These are phyloP conservation scores for Torymus texanus DNA, from an alignment of 2,888 invertebrate genomes.

Conservation along the genomic window DNA sequence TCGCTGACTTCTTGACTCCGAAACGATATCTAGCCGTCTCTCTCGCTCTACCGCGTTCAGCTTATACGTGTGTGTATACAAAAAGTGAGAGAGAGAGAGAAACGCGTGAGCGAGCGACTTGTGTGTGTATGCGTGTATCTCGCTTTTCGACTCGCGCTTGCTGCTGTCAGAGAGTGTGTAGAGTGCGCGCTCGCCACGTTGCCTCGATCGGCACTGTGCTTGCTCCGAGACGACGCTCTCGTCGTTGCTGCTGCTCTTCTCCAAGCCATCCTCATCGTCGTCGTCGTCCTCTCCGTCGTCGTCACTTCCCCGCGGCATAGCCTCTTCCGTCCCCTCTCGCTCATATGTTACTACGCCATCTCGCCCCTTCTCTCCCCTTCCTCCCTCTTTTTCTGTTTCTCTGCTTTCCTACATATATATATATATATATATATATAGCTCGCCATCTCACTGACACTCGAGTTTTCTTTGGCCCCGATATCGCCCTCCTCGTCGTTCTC, in stretches of 20 bases:
- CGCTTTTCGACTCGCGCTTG: conserved; percentile 17
- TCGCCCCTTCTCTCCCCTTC: conserved; percentile 46
- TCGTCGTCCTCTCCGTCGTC: conserved; percentile 27
- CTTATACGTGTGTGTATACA: conserved; percentile 54
- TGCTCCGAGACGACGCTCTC: conserved; percentile 41
- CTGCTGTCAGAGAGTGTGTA: conserved; percentile 54
- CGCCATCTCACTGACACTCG: conserved; percentile 46
- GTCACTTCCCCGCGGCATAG: background rate
- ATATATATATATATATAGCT: no score
- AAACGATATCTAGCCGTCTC: conserved; percentile 43
- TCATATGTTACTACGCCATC: background rate
- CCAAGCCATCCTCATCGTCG: conserved; percentile 27
- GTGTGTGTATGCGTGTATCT: background rate
- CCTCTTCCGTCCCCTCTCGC: conserved; percentile 21
- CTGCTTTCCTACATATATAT: conserved; percentile 61
- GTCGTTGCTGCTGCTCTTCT: conserved; percentile 9
- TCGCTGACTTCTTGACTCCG: conserved; percentile 38
- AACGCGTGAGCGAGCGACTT: conserved; percentile 60
- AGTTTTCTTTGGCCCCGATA: conserved; percentile 43
- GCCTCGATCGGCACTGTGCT: conserved; percentile 58
- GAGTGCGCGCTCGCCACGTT: conserved; percentile 65
- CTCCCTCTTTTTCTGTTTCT: conserved; percentile 63
- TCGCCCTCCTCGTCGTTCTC: conserved; percentile 21
- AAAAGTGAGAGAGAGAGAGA: conserved; percentile 39
- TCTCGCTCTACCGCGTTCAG: background rate